phyloP scores from a whole-genome alignment of 2,797 vertebrate species.

The Linurgus olivaceus region DNA sequence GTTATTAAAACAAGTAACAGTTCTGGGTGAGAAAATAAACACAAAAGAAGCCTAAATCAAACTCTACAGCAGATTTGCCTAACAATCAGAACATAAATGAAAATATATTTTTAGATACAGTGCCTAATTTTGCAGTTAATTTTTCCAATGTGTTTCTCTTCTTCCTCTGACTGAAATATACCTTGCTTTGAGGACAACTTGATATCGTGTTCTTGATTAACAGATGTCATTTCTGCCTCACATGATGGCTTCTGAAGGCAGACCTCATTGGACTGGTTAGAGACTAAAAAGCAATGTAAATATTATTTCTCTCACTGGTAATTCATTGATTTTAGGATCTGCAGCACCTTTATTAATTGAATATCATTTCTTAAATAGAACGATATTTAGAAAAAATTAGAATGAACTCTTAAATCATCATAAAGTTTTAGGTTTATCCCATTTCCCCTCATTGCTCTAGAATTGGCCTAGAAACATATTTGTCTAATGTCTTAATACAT shows the following conservation, averaged over 20 bases:
- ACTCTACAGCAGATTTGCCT: not conserved
- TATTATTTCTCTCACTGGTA: not conserved
- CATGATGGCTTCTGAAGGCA: not conserved
- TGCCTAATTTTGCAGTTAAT: not conserved
- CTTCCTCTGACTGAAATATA: not conserved
- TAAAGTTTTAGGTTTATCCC: not conserved
- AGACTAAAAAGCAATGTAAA: rapidly evolving
- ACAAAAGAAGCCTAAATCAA: not conserved
- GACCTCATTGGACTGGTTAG: not conserved
- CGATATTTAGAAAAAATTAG: not conserved
- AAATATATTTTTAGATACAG: not conserved
- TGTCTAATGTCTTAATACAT: not conserved
- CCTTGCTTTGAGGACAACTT: not conserved
- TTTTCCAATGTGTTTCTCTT: not conserved
- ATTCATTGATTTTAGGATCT: not conserved
- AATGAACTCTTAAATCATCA: not conserved
- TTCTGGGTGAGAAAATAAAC: not conserved
- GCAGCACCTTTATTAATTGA: not conserved
- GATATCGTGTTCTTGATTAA: not conserved
- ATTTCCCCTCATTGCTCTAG: not conserved
- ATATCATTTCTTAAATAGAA: not conserved
- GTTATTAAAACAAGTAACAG: not conserved
- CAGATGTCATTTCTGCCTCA: not conserved
- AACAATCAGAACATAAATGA: not conserved
- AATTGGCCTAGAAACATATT: not conserved